phyloP scores from a whole-genome alignment of 2,888 invertebrate species.

The Tridacna crocea region DNA sequence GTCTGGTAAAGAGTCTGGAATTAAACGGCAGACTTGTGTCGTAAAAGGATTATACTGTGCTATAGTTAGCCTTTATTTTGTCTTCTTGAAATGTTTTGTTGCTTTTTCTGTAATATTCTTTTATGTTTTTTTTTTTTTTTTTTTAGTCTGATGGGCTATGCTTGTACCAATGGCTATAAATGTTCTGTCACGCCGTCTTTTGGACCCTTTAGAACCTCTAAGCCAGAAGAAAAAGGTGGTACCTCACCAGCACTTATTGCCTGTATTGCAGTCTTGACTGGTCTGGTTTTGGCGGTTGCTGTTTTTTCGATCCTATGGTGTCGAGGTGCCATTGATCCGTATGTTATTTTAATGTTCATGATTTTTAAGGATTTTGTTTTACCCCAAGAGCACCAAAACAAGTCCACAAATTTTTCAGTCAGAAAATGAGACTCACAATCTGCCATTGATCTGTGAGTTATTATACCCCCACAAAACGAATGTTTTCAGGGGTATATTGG shows the following conservation, averaged over 20 bases:
- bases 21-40: no score
- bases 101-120: no score
- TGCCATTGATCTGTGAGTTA: no score
- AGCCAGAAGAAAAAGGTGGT: not conserved
- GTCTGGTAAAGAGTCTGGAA: no score
- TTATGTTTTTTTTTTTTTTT: not conserved
- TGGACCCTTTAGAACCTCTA: slow-evolving; percentile 32
- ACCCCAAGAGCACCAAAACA: no score
- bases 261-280: slow-evolving; percentile 18
- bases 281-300: not conserved
- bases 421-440: no score
- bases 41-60: no score
- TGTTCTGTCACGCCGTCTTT: slow-evolving; percentile 22
- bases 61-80: no score
- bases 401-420: no score
- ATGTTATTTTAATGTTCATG: slow-evolving; percentile 7
- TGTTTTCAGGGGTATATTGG: no score
- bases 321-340: slow-evolving; percentile 47
- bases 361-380: not conserved
- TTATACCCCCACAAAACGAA: no score
- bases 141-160: slow-evolving; percentile 44
- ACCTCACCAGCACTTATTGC: not conserved
- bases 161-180: slow-evolving; percentile 27
- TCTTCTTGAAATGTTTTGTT: no score
- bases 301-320: slow-evolving; percentile 39